Conservation (phyloP, 2,888 invertebrate species). For the Polydrusus tereticollis region DNA sequence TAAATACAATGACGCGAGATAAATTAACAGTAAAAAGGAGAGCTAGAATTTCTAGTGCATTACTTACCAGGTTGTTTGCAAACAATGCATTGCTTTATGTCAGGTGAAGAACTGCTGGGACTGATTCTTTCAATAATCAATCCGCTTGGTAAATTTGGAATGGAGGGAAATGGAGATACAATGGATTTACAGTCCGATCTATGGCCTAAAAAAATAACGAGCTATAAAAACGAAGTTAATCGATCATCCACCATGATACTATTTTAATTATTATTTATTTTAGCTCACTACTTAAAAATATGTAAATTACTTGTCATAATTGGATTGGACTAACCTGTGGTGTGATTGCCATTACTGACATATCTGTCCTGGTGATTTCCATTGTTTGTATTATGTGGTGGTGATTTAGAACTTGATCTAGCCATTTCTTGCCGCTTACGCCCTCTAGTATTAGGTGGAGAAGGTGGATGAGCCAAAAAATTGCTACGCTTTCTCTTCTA, state of each 20-base stretch:
- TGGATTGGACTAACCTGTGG: no score
- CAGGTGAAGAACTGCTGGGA: slow-evolving; percentile 62
- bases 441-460: slow-evolving; percentile 70
- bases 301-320: no score
- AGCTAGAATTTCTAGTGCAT: not conserved
- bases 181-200: slow-evolving; percentile 24
- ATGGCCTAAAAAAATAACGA: slow-evolving; percentile 31
- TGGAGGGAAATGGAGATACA: slow-evolving; percentile 50
- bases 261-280: no score
- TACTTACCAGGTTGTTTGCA: slow-evolving; percentile 68
- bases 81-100: slow-evolving; percentile 66
- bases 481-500: slow-evolving; percentile 69
- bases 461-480: slow-evolving; percentile 67
- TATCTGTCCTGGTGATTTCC: slow-evolving; percentile 5
- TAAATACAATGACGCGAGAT: no score
- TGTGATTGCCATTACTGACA: slow-evolving; percentile 27
- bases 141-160: slow-evolving; percentile 70
- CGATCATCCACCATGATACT: no score
- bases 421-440: slow-evolving; percentile 60
- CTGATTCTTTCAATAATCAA: slow-evolving; percentile 70
- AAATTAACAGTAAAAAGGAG: no score
- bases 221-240: no score
- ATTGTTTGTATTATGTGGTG: slow-evolving; percentile 11
- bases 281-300: no score
- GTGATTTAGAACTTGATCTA: slow-evolving; percentile 32